Percentiles rank a stretch among this genome's conserved stretches.
Conservation (phyloP, 2,113 vertebrate species). For the Cyphomyrus plagiostoma region DNA sequence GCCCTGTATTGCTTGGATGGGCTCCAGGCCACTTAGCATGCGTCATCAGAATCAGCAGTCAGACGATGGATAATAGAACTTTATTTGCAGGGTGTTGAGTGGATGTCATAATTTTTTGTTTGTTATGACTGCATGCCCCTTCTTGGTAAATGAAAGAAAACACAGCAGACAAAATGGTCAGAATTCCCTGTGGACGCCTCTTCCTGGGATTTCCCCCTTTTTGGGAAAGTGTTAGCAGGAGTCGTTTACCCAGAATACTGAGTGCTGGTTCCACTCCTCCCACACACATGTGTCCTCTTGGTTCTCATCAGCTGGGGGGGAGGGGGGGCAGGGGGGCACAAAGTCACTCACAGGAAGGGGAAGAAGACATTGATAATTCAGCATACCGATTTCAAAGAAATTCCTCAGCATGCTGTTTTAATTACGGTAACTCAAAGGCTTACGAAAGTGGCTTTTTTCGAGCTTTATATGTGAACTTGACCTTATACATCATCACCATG, state of each 20-base stretch:
- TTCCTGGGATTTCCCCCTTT: neutral
- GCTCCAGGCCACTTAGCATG: neutral
- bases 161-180: neutral
- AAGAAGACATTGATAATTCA: conserved; percentile 31
- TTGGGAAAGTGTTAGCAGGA: neutral
- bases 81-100: neutral
- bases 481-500: conserved; percentile 29
- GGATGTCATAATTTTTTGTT: neutral
- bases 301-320: neutral
- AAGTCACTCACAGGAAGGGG: neutral
- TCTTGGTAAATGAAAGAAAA: neutral
- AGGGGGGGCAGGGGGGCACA: neutral
- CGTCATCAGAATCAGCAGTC: neutral
- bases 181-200: neutral
- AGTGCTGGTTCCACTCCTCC: neutral
- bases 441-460: conserved; percentile 16
- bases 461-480: conserved; percentile 12
- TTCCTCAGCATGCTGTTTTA: conserved; percentile 19
- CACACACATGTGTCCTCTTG: neutral
- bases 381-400: conserved; percentile 22
- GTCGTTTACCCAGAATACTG: neutral
- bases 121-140: neutral
- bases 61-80: neutral
- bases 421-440: conserved; percentile 16
- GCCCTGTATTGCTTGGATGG: neutral